These are phyloP conservation scores for Tachysurus vachellii DNA, from an alignment of 2,113 vertebrate species.

Conservation along the genomic window DNA sequence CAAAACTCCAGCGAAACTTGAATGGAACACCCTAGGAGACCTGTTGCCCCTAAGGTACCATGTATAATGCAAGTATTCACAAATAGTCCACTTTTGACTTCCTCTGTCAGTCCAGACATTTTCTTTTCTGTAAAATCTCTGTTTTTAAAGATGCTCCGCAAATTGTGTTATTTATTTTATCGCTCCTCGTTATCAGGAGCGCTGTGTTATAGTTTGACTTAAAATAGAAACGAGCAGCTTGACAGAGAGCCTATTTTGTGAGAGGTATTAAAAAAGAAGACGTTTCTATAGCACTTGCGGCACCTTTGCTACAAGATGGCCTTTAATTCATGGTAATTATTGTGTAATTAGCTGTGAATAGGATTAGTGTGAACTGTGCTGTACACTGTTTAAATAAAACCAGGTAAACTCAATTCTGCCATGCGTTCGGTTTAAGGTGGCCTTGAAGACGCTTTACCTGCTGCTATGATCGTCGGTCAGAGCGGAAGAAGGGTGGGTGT, in stretches of 20 bases:
- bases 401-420: slow-evolving; percentile 20
- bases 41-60: not conserved
- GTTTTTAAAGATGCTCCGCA: not conserved
- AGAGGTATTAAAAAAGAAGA: slow-evolving; percentile 22
- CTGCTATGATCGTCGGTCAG: not conserved
- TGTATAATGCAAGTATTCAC: not conserved
- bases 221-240: slow-evolving; percentile 25
- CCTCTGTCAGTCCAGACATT: not conserved
- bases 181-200: slow-evolving; percentile 27
- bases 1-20: no score
- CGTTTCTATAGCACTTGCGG: slow-evolving; percentile 19
- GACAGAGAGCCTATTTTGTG: slow-evolving; percentile 7
- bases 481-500: not conserved
- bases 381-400: not conserved
- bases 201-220: slow-evolving; percentile 29
- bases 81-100: not conserved
- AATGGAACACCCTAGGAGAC: not conserved
- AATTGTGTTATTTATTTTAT: slow-evolving; percentile 17
- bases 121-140: not conserved
- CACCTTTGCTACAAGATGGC: slow-evolving; percentile 39
- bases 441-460: slow-evolving; percentile 19
- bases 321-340: slow-evolving; percentile 41
- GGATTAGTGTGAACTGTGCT: slow-evolving; percentile 17
- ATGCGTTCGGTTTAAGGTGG: not conserved
- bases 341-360: slow-evolving; percentile 38